Evolutionary conservation across 2,113 vertebrate genomes (phyloP).

Genomic region (Chunga burmeisteri): DNA sequence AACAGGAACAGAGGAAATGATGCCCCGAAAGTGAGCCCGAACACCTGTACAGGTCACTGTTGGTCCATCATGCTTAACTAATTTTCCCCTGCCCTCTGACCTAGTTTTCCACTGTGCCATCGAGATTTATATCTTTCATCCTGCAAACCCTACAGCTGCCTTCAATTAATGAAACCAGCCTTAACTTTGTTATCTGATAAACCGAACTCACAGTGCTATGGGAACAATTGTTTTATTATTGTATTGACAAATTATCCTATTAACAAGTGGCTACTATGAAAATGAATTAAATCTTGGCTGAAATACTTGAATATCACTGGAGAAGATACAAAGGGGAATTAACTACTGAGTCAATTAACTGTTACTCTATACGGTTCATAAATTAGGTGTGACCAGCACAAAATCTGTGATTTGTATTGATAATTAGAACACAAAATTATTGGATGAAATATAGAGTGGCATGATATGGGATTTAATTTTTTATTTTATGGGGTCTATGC

Average conservation of each 20-base stretch:
- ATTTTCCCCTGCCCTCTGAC: slow-evolving; percentile 88
- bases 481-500: slow-evolving; percentile 26
- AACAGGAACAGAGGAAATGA: slow-evolving; percentile 80
- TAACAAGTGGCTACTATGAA: slow-evolving; percentile 78
- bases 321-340: slow-evolving; percentile 67
- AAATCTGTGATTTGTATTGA: slow-evolving; percentile 70
- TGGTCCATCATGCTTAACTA: slow-evolving; percentile 86
- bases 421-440: slow-evolving; percentile 66
- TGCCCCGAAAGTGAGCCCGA: slow-evolving; percentile 72
- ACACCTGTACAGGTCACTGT: slow-evolving; percentile 89
- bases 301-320: slow-evolving; percentile 59
- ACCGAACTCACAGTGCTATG: slow-evolving; percentile 65
- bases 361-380: slow-evolving; percentile 57
- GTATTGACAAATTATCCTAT: slow-evolving; percentile 87
- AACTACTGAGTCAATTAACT: slow-evolving; percentile 64
- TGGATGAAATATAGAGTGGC: slow-evolving; percentile 14
- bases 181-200: slow-evolving; percentile 89
- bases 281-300: slow-evolving; percentile 79
- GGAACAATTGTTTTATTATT: slow-evolving; percentile 86
- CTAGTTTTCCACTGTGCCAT: slow-evolving; percentile 80
- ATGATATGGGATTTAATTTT: slow-evolving; percentile 24
- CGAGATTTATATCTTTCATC: slow-evolving; percentile 72
- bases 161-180: slow-evolving; percentile 84
- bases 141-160: slow-evolving; percentile 79
- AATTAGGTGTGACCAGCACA: slow-evolving; percentile 65